phyloP scores from a whole-genome alignment of 2,113 vertebrate species.

The Ictalurus punctatus region DNA sequence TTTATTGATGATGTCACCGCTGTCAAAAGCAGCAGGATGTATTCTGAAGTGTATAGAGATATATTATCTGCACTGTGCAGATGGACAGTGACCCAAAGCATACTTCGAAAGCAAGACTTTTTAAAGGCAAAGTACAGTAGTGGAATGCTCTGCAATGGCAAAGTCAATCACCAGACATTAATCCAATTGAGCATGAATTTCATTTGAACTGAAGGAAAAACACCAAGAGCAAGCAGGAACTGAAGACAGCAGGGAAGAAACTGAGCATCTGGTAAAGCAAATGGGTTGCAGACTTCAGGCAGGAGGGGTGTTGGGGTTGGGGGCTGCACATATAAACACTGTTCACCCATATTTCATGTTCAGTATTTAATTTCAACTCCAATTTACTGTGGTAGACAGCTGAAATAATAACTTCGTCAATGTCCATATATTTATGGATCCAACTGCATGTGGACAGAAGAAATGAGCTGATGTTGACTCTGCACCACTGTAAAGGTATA shows the following conservation, averaged over 20 bases:
- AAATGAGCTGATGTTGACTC: background rate
- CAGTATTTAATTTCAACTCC: background rate
- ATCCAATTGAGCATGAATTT: background rate
- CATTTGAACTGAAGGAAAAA: background rate
- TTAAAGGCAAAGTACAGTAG: background rate
- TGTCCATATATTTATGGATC: background rate
- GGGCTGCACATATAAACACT: no score
- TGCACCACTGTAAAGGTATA: constrained; percentile 52
- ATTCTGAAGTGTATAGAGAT: background rate
- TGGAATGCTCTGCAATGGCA: background rate
- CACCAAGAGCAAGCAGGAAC: background rate
- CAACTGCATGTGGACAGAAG: background rate
- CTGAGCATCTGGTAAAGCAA: background rate
- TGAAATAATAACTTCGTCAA: background rate
- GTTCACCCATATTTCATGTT: background rate
- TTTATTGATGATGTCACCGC: no score
- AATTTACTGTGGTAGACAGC: background rate
- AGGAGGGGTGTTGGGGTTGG: no score
- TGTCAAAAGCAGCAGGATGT: background rate
- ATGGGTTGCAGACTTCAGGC: background rate
- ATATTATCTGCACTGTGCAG: background rate
- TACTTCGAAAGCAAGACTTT: no score
- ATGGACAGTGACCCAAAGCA: no score
- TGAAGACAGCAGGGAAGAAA: background rate
- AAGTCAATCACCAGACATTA: background rate